Evolutionary conservation across 2,888 invertebrate species (phyloP).

Genomic region (Copidosoma aretas): DNA sequence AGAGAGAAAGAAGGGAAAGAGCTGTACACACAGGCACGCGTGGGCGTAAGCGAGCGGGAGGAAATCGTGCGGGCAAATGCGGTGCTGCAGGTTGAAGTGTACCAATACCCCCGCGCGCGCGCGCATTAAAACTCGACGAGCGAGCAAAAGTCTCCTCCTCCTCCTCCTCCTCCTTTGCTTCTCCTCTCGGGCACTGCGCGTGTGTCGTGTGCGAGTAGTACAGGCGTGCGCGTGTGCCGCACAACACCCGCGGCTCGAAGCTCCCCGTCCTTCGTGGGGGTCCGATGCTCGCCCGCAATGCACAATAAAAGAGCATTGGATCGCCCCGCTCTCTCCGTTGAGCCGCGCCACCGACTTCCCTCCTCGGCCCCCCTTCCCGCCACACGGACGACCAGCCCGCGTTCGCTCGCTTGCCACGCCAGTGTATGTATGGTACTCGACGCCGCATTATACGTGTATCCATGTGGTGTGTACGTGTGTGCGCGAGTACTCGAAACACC

Average conservation of each 20-base stretch:
- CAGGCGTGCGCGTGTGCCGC: slow-evolving; percentile 19
- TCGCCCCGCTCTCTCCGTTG: slow-evolving; percentile 59
- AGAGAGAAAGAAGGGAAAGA: not conserved
- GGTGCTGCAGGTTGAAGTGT: slow-evolving; percentile 30
- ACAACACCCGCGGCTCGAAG: too few relatives aligned
- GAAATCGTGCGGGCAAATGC: slow-evolving; percentile 27
- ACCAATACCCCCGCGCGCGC: not conserved
- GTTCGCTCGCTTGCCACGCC: too few relatives aligned
- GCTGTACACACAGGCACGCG: not conserved
- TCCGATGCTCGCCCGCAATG: slow-evolving; percentile 53
- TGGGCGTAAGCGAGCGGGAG: not conserved
- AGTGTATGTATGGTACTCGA: too few relatives aligned
- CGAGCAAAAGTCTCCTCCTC: not conserved
- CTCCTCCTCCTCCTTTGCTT: not conserved
- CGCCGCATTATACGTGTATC: not conserved
- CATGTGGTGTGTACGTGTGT: too few relatives aligned
- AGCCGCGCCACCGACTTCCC: slow-evolving; percentile 54
- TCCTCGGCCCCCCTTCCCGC: not conserved
- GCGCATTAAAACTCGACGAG: not conserved
- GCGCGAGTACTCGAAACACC: slow-evolving; percentile 58
- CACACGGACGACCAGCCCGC: too few relatives aligned
- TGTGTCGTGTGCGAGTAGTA: not conserved
- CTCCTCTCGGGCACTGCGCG: not conserved
- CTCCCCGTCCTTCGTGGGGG: too few relatives aligned
- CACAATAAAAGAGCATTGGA: slow-evolving; percentile 63